A percentile compares a stretch with the other conserved stretches of the same genome.
These are phyloP conservation scores for Pionites leucogaster DNA, from an alignment of 2,113 vertebrate genomes.

Conservation along the genomic window DNA sequence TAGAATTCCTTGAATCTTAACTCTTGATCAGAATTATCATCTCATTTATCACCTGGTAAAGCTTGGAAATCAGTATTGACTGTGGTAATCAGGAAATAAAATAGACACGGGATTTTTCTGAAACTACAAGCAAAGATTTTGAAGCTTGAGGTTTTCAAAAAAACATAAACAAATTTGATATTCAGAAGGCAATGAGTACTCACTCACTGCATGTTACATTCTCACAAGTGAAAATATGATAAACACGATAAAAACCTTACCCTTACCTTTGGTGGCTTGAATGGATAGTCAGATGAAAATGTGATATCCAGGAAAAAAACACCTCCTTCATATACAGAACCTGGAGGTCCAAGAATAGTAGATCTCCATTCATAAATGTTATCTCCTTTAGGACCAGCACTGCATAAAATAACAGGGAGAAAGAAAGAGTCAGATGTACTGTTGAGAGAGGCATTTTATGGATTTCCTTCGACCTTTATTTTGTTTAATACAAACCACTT, in stretches of 20 bases:
- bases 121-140: background rate
- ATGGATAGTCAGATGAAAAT: conserved; percentile 97
- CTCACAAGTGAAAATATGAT: background rate
- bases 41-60: background rate
- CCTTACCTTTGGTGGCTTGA: conserved; percentile 97
- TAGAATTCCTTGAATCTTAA: background rate
- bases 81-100: background rate
- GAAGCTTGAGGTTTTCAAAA: background rate
- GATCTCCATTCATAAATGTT: conserved; percentile 99
- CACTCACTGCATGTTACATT: background rate
- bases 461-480: background rate
- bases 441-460: background rate
- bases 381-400: conserved; percentile 95
- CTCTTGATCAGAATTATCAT: background rate
- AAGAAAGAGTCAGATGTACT: conserved; percentile 6
- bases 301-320: conserved; percentile 98
- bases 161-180: background rate
- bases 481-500: background rate
- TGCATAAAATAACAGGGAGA: conserved; percentile 56
- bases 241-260: conserved; percentile 12
- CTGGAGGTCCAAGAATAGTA: conserved; percentile 95
- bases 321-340: conserved; percentile 95
- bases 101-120: background rate
- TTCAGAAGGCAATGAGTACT: background rate
- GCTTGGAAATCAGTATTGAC: background rate